Percentiles rank a stretch among this genome's conserved stretches.
Conservation (phyloP, 2,113 vertebrate species). For the Nyctereutes procyonoides region DNA sequence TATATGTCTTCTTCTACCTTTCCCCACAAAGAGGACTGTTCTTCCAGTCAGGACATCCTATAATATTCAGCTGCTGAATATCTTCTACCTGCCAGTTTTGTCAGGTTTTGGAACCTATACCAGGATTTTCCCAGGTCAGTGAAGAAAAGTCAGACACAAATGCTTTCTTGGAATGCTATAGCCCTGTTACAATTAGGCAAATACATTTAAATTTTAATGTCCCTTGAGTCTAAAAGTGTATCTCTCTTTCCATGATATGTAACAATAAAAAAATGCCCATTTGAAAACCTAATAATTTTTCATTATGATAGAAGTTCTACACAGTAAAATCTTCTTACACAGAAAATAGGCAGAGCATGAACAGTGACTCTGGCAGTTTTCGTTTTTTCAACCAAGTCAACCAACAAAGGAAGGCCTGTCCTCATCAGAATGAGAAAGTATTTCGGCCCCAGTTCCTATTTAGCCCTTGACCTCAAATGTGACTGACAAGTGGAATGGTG, state of each 20-base stretch:
- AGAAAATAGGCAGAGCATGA: conserved; percentile 59
- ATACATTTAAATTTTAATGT: conserved; percentile 64
- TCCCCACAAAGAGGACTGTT: not conserved
- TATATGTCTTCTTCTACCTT: not conserved
- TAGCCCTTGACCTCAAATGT: conserved; percentile 80
- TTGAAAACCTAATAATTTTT: conserved; percentile 62
- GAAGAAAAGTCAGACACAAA: conserved; percentile 59
- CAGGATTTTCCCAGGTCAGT: not conserved
- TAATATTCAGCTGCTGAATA: not conserved
- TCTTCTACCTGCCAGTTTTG: not conserved
- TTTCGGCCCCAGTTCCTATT: conserved; percentile 68
- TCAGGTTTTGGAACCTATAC: not conserved
- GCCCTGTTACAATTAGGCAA: conserved; percentile 20
- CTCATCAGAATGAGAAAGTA: conserved; percentile 76
- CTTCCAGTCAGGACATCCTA: not conserved
- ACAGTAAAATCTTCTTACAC: conserved; percentile 52
- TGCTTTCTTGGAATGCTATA: not conserved
- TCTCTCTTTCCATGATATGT: conserved; percentile 46
- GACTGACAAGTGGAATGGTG: conserved; percentile 81
- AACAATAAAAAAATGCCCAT: conserved; percentile 50
- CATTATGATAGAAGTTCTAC: conserved; percentile 58
- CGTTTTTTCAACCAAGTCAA: conserved; percentile 70
- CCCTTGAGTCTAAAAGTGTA: not conserved
- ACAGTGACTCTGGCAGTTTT: conserved; percentile 66
- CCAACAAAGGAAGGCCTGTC: conserved; percentile 79